These are phyloP conservation scores for Bovichtus diacanthus DNA, from an alignment of 2,797 vertebrate species.

Conservation along the genomic window DNA sequence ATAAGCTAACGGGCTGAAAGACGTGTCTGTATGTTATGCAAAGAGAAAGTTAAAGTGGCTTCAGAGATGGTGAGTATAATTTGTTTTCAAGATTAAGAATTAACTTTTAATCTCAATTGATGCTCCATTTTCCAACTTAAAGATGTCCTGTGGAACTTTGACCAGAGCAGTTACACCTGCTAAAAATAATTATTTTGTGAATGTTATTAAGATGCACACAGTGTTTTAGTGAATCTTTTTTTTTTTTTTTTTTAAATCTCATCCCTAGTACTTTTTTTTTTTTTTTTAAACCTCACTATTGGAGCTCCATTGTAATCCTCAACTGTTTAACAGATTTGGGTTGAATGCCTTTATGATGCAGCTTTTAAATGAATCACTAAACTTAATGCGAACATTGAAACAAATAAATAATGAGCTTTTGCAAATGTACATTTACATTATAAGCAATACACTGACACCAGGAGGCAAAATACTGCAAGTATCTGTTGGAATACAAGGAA, in stretches of 20 bases:
- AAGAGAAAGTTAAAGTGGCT: no score
- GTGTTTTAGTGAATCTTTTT: not conserved
- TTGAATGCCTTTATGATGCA: conserved; percentile 1
- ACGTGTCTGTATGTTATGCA: not conserved
- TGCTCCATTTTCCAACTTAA: no score
- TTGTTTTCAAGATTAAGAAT: no score
- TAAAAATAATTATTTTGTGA: no score
- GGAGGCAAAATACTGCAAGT: conserved; percentile 36
- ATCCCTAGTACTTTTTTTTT: no score
- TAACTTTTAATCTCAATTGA: not conserved
- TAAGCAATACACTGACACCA: conserved; percentile 42
- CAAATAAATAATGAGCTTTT: conserved; percentile 11
- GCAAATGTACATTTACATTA: conserved; percentile 26
- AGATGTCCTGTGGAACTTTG: not conserved
- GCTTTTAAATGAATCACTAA: conserved; percentile 13
- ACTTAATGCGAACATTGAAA: conserved; percentile 35
- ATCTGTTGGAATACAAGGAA: not conserved
- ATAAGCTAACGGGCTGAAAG: not conserved
- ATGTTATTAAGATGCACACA: no score
- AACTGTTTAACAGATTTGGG: not conserved
- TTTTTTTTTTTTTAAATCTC: not conserved
- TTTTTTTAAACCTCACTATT: not conserved
- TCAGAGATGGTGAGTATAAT: not conserved
- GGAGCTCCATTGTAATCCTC: conserved; percentile 2
- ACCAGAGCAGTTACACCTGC: not conserved